Conservation (phyloP, 2,113 vertebrate genomes). For the Vimba vimba region DNA sequence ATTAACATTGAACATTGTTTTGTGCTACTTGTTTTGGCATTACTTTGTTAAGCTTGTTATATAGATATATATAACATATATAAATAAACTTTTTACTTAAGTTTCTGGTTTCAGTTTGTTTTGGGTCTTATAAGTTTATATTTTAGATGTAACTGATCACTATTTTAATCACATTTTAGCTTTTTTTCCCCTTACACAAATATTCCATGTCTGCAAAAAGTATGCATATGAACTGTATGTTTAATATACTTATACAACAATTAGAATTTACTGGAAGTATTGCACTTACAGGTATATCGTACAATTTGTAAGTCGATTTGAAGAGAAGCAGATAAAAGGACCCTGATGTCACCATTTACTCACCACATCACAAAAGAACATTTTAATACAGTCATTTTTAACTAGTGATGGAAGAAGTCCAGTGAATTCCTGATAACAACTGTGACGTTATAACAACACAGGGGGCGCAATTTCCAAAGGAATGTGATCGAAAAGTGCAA, state of each 20-base stretch:
- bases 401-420: neutral
- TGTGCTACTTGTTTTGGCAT: neutral
- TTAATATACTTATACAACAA: neutral
- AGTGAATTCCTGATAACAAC: neutral
- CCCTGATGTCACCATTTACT: neutral
- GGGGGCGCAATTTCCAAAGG: constrained; percentile 23
- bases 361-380: neutral
- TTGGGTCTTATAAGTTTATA: neutral
- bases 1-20: neutral
- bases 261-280: neutral
- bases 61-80: neutral
- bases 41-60: constrained; percentile 4
- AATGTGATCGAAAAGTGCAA: neutral
- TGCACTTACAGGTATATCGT: neutral
- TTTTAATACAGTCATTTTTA: neutral
- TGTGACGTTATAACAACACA: neutral
- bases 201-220: neutral
- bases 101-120: neutral
- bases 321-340: neutral
- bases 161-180: neutral
- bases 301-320: neutral
- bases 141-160: neutral
- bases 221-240: neutral
- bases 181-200: neutral
- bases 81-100: constrained; percentile 16